Conservation (phyloP, 2,888 invertebrate species). For the Anticlea derivata region DNA sequence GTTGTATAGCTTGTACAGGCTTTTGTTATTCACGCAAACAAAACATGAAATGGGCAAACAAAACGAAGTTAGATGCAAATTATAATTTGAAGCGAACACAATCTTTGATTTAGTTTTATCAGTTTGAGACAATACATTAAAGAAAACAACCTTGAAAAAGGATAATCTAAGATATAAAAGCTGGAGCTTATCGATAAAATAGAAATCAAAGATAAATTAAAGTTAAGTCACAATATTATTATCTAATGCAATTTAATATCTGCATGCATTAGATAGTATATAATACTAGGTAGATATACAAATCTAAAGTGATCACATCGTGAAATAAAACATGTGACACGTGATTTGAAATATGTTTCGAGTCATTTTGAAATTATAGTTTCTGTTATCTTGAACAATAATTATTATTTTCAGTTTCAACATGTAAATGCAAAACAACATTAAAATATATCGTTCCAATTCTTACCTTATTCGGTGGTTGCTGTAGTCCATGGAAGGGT, state of each 20-base stretch:
- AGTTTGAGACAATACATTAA: not conserved
- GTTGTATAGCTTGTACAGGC: conserved; percentile 84
- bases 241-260: no score
- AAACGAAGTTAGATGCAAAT: conserved; percentile 63
- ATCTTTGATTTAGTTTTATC: conserved; percentile 12
- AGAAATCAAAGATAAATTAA: conserved; percentile 7
- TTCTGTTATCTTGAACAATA: not conserved
- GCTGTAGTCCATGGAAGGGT: conserved; percentile 97
- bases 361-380: conserved; percentile 4
- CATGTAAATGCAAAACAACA: not conserved
- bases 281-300: no score
- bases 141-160: not conserved
- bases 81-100: conserved; percentile 51
- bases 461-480: conserved; percentile 95
- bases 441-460: no score
- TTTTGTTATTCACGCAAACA: conserved; percentile 69
- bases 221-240: not conserved
- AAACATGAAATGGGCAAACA: conserved; percentile 62
- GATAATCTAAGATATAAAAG: not conserved
- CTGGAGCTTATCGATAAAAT: not conserved
- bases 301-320: no score
- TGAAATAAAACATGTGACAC: conserved; percentile 1
- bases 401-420: not conserved
- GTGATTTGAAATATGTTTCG: no score
- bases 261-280: no score